These are phyloP conservation scores for Ceyx erithaca DNA, from an alignment of 2,797 vertebrate genomes.

Conservation along the genomic window DNA sequence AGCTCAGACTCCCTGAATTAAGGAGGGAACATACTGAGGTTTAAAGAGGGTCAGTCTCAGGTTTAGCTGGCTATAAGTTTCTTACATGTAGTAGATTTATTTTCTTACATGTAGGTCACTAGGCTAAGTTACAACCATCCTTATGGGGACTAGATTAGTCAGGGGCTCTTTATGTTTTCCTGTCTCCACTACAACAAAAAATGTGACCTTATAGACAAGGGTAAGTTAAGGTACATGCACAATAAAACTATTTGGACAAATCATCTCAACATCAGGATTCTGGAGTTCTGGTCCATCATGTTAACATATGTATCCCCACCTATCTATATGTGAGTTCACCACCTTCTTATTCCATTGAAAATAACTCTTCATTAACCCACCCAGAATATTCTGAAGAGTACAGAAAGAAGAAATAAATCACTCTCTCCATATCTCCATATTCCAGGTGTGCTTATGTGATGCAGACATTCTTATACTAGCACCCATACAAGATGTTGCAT, in stretches of 20 bases:
- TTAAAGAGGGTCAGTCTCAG: neutral
- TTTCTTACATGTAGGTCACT: neutral
- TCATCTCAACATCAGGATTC: neutral
- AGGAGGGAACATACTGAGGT: neutral
- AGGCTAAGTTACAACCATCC: neutral
- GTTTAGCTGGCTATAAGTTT: neutral
- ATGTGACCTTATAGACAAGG: neutral
- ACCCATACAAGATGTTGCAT: accelerated
- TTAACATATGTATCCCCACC: neutral
- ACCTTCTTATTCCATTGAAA: neutral
- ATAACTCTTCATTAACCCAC: neutral
- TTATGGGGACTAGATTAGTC: neutral
- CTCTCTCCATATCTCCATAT: neutral
- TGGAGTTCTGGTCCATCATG: neutral
- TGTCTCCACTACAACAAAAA: neutral
- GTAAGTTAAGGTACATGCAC: neutral
- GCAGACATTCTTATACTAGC: neutral
- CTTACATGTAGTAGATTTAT: neutral
- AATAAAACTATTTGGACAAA: neutral
- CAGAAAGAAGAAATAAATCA: neutral
- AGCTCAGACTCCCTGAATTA: neutral
- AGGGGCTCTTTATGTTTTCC: neutral
- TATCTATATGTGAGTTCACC: neutral
- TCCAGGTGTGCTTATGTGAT: neutral
- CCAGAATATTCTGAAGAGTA: neutral